Conservation (phyloP, 2,888 invertebrate genomes). For the Onthophagus sagittarius region DNA sequence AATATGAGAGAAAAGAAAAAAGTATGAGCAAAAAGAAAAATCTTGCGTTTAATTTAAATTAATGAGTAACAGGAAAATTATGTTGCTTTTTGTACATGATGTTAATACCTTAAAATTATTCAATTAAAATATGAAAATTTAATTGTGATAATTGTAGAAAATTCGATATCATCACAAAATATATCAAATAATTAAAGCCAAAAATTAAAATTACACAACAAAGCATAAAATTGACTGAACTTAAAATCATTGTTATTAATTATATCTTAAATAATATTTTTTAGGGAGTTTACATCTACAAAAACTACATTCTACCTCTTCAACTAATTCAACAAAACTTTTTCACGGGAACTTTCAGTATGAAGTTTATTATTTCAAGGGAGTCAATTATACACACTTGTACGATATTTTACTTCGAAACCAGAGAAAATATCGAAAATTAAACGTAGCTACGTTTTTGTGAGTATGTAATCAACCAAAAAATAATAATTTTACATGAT, state of each 20-base stretch:
- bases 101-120: too few relatives aligned
- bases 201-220: too few relatives aligned
- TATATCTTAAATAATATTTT: not conserved
- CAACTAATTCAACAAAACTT: slow-evolving; percentile 18
- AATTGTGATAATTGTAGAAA: too few relatives aligned
- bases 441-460: not conserved
- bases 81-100: too few relatives aligned
- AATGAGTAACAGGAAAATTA: too few relatives aligned
- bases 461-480: not conserved
- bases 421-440: slow-evolving; percentile 3
- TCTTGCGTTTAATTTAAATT: too few relatives aligned
- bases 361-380: slow-evolving; percentile 23
- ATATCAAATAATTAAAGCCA: too few relatives aligned
- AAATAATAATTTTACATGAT: not conserved
- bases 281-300: slow-evolving; percentile 17
- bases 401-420: slow-evolving; percentile 20
- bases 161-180: too few relatives aligned
- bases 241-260: not conserved
- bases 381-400: slow-evolving; percentile 18
- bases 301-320: slow-evolving; percentile 20
- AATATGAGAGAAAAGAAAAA: too few relatives aligned
- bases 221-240: too few relatives aligned
- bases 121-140: too few relatives aligned
- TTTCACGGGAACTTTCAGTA: slow-evolving; percentile 22
- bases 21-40: too few relatives aligned